Evolutionary conservation across 2,888 invertebrate species (phyloP), one percentile per base, ranked within the genome.

Genomic region (Ormyrus thymus): DNA sequence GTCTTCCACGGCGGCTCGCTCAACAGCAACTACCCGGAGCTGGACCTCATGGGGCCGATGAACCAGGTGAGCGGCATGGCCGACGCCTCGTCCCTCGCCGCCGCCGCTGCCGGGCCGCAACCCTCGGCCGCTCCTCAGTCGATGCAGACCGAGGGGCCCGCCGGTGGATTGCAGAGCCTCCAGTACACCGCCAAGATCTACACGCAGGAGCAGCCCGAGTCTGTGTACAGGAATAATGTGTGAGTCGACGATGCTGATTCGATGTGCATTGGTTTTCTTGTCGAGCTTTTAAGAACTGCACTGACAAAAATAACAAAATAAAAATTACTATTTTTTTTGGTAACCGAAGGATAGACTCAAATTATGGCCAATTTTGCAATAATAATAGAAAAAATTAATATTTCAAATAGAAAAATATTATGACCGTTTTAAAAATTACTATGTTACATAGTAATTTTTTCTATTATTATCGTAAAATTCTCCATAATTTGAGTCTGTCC

Each of bases 111-210:
- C 70, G n/a, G 15, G 10, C 9, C 29, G 29, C 29, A 29, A 29
- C 29, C 29, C 29, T 7, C 74, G 4, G 11, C 15, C 13, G 50
- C 48, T 13, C n/a, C 29, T 29, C 61, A 68, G 45, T 55, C 82
- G 3, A 74, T 82, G 79, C 81, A 81, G 46, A 82, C 79, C 46
- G 83, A 84, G 13, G 83, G 84, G 46, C 83, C 82, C 66, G 81
- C 73, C 82, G 55, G 86, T 81, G 48, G 29, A 85, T 86, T 89
- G 81, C 90, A 84, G 85, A 87, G 87, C 84, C 87, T 90, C 75
- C 89, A 90, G 77, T 90, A 90, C 76, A 87, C 89, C 9, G 86
- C 88, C 11, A 90, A 90, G 81, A 87, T 90, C 68, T 90, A 87
- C 82, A 86, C 87, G 71, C 88, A 90, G 68, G 71, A 87, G 10